Evolutionary conservation across 2,797 vertebrate species (phyloP).

Genomic region (Xyrichtys novacula): DNA sequence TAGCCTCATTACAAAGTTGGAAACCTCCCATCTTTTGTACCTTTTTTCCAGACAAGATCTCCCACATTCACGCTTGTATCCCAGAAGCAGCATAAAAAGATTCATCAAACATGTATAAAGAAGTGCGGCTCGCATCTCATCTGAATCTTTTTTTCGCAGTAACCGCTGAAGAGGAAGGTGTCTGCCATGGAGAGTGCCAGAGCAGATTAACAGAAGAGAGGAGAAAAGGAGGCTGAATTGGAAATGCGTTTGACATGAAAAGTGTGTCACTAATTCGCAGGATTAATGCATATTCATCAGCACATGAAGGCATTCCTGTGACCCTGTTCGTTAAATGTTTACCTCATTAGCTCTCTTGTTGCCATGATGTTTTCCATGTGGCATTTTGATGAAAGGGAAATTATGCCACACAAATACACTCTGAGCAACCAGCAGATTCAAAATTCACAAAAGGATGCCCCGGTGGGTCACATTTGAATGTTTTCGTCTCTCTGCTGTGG

Average conservation of each 20-base stretch:
- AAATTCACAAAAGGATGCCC: constrained; percentile 60
- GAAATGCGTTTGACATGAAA: constrained; percentile 54
- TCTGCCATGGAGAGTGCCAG: constrained; percentile 43
- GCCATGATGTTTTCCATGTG: constrained; percentile 67
- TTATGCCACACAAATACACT: constrained; percentile 56
- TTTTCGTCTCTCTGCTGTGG: constrained; percentile 22
- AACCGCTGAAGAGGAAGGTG: constrained; percentile 47
- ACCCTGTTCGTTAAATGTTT: constrained; percentile 78
- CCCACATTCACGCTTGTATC: constrained; percentile 64
- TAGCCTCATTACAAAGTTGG: constrained; percentile 82
- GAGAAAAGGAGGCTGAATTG: constrained; percentile 27
- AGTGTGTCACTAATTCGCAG: constrained; percentile 58
- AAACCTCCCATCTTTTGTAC: constrained; percentile 79
- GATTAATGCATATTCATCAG: constrained; percentile 73
- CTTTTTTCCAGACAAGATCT: constrained; percentile 75
- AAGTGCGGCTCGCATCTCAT: constrained; percentile 69
- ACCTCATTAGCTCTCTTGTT: constrained; percentile 76
- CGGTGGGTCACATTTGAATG: constrained; percentile 31
- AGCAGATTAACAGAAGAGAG: constrained; percentile 50
- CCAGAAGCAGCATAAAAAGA: constrained; percentile 71
- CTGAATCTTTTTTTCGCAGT: constrained; percentile 60
- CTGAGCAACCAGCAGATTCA: constrained; percentile 41
- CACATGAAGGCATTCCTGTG: constrained; percentile 64
- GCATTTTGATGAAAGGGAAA: constrained; percentile 70
- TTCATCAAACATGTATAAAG: constrained; percentile 81